Conservation (phyloP, 1,140 invertebrate genomes). For the Helicoverpa armigera region DNA sequence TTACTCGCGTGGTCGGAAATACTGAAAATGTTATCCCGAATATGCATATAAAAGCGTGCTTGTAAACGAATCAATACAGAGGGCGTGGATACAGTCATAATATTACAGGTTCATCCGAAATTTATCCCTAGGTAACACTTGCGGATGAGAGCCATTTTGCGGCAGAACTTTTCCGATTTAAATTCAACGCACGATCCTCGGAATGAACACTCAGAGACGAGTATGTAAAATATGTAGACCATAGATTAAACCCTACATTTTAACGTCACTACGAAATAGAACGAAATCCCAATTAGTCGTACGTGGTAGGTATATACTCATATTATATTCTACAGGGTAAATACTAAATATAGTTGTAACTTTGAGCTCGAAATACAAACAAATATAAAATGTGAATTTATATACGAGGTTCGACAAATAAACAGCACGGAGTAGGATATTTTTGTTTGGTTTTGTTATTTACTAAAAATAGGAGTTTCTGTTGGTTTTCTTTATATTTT, state of each 20-base stretch:
- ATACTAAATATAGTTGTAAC: not conserved
- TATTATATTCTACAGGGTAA: not conserved
- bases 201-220: not conserved
- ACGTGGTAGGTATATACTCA: not conserved
- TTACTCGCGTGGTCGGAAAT: constrained; percentile 4
- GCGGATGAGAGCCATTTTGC: not conserved
- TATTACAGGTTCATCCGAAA: constrained; percentile 5
- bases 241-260: constrained; percentile 9
- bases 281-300: not conserved
- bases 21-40: not conserved
- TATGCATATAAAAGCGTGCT: not conserved
- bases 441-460: constrained; percentile 3
- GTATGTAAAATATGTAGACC: constrained; percentile 6
- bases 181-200: not conserved
- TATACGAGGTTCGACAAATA: not conserved
- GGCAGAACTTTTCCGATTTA: constrained; percentile 28
- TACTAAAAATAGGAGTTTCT: not conserved
- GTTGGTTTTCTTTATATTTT: too few relatives aligned
- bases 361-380: not conserved
- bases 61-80: constrained; percentile 9
- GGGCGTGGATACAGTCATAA: constrained; percentile 10
- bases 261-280: not conserved
- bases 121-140: constrained; percentile 10
- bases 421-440: not conserved
- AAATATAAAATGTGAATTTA: not conserved